Evolutionary conservation across 2,113 vertebrate species (phyloP).

Genomic region (Lynx canadensis): DNA sequence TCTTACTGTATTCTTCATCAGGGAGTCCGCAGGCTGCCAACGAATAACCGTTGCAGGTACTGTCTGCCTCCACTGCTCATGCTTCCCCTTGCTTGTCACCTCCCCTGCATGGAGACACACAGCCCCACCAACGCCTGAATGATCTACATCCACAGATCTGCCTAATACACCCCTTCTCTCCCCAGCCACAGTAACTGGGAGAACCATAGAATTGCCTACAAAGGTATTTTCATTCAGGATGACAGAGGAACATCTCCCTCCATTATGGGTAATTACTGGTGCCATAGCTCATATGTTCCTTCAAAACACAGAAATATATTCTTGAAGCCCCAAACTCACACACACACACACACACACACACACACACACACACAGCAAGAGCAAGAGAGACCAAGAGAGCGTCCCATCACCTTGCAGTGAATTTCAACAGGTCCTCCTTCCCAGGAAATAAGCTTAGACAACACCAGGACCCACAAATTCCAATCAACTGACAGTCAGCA

Average conservation of each 20-base stretch:
- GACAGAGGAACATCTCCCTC: background rate
- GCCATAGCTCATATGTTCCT: background rate
- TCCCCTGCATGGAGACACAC: background rate
- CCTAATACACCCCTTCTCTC: background rate
- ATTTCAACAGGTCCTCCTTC: background rate
- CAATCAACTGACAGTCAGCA: background rate
- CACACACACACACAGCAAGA: background rate
- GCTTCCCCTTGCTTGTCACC: background rate
- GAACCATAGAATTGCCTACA: background rate
- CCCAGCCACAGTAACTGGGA: background rate
- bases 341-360: background rate
- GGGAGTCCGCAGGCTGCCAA: background rate
- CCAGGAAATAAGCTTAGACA: background rate
- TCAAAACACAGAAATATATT: background rate
- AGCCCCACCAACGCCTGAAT: background rate
- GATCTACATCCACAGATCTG: background rate
- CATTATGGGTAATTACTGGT: background rate
- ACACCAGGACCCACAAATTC: background rate
- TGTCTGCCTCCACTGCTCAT: background rate
- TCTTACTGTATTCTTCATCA: background rate
- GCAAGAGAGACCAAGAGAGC: background rate
- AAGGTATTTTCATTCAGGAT: background rate
- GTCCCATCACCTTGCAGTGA: background rate
- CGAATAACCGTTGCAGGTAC: background rate
- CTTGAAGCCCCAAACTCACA: background rate